A percentile compares a stretch with the other conserved stretches of the same genome.
These are phyloP conservation scores for Ancistrus triradiatus DNA, from an alignment of 2,113 vertebrate genomes.

Conservation along the genomic window DNA sequence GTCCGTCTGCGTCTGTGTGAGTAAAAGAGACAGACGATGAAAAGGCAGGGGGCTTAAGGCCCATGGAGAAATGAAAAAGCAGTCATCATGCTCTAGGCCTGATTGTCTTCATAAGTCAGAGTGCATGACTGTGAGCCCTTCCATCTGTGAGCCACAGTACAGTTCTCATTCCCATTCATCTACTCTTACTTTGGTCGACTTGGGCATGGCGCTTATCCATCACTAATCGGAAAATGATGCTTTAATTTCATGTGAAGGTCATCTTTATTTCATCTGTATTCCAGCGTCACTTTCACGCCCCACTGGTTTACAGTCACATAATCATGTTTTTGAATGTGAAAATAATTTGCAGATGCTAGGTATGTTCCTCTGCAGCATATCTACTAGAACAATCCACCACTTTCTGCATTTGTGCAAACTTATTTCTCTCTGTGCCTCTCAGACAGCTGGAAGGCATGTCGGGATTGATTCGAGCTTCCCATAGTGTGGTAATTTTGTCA, in stretches of 20 bases:
- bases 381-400: background rate
- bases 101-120: conserved; percentile 47
- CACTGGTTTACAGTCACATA: background rate
- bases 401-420: conserved; percentile 51
- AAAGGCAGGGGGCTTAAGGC: background rate
- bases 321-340: background rate
- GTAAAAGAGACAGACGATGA: conserved; percentile 32
- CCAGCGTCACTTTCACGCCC: background rate
- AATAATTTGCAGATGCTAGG: background rate
- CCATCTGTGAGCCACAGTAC: conserved; percentile 11
- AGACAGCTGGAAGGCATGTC: conserved; percentile 65
- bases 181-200: background rate
- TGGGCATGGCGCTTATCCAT: background rate
- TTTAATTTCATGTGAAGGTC: conserved; percentile 1
- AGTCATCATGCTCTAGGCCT: conserved; percentile 46
- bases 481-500: conserved; percentile 36
- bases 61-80: background rate
- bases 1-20: background rate
- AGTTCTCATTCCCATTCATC: background rate
- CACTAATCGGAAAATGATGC: conserved; percentile 2
- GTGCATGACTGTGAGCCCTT: conserved; percentile 25
- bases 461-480: conserved; percentile 61
- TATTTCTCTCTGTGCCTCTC: conserved; percentile 34
- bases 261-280: conserved; percentile 3
- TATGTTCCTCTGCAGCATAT: too few species aligned